Evolutionary conservation across 1,140 invertebrate genomes (phyloP), one percentile per base, ranked within the genome.

Genomic region (Conopomorpha cramerella): DNA sequence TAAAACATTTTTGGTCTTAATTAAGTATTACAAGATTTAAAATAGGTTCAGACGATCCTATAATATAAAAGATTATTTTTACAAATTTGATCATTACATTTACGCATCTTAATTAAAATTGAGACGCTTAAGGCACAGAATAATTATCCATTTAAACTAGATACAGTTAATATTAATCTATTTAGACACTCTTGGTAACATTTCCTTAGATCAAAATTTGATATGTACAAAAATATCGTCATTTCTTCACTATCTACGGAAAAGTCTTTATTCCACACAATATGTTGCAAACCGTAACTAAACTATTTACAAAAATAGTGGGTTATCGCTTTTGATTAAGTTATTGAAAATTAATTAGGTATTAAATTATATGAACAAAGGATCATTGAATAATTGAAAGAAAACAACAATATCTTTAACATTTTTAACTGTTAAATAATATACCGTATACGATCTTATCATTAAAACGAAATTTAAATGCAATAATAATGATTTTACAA

Each of bases 181-280:
- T 36, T 45, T 62, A 66, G 55, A 70, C 57, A 65, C 54, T 57
- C 45, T 58, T 59, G 66, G 66, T 71, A 71, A 71, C 68, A 59
- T n/a, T 56, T 63, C 35, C 52, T 61, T 49, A 47, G 51, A 57
- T 49, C 64, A 63, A 73, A 61, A 68, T 67, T 57, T 73, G 68
- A 73, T 73, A 73, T 73, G 68, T 73, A 70, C 68, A 73, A 73
- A 73, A 73, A 73, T 73, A 73, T 68, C 66, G 55, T 36, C n/a
- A 56, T 38, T 42, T 48, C 65, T 66, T 57, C 41, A 51, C 50
- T 66, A 67, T 57, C 56, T 63, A 66, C 47, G 3, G 7, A 32
- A 16, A 32, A n/a, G n/a, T n/a, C n/a, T n/a, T n/a, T n/a, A n/a
- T n/a, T n/a, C n/a, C n/a, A n/a, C n/a, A n/a, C n/a, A n/a, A n/a